These are phyloP conservation scores for Papilio protenor DNA, from an alignment of 2,888 invertebrate genomes.

Conservation along the genomic window DNA sequence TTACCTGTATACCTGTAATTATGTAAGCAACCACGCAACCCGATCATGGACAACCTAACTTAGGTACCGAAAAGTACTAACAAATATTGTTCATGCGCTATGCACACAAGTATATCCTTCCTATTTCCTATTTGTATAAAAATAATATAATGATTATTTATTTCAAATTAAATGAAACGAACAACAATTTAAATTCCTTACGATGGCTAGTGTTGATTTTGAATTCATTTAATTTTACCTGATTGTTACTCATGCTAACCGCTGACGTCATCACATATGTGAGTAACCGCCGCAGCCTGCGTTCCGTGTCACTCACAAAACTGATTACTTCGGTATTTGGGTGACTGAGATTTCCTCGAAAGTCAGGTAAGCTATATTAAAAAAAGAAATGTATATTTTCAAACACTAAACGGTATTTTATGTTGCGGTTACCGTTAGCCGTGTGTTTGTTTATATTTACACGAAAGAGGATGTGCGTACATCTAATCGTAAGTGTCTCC, in stretches of 20 bases:
- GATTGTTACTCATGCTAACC: constrained; percentile 75
- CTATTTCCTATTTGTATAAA: too few species aligned
- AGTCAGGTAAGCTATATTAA: constrained; percentile 36
- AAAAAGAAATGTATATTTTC: constrained; percentile 45
- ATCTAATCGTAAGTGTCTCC: constrained; percentile 4
- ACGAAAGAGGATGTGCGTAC: constrained; percentile 3
- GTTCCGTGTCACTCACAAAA: constrained; percentile 59
- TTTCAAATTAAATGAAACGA: neutral
- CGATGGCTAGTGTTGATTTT: constrained; percentile 46
- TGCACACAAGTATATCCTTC: too few species aligned
- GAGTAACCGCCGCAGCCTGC: constrained; percentile 72
- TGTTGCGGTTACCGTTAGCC: constrained; percentile 32
- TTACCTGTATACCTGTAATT: too few species aligned
- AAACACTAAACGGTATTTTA: constrained; percentile 42
- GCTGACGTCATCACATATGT: constrained; percentile 73
- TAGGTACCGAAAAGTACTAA: too few species aligned
- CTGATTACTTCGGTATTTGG: constrained; percentile 66
- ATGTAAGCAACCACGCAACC: too few species aligned
- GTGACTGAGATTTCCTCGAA: constrained; percentile 61
- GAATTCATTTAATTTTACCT: constrained; percentile 62
- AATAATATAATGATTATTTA: too few species aligned
- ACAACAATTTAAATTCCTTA: constrained; percentile 43
- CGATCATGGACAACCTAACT: too few species aligned
- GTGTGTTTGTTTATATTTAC: constrained; percentile 35
- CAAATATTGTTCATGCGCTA: too few species aligned